Conservation (phyloP, 2,113 vertebrate genomes). For the Myodes glareolus region DNA sequence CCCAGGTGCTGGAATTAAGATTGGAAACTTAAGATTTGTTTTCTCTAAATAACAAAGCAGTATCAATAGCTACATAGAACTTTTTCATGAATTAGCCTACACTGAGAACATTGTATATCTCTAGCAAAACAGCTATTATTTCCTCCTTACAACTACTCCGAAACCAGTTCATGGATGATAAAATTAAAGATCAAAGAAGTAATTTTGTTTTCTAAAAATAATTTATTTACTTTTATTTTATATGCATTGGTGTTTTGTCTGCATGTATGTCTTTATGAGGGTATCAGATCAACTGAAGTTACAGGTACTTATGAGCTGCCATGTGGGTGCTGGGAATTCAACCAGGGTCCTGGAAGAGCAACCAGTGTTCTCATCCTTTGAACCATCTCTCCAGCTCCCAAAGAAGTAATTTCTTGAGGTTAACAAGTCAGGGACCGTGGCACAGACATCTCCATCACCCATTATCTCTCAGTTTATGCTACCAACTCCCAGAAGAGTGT, state of each 20-base stretch:
- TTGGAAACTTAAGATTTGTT: neutral
- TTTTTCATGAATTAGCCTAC: neutral
- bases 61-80: conserved; percentile 13
- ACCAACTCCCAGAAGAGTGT: neutral
- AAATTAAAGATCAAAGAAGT: conserved; percentile 52
- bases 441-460: neutral
- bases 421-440: neutral
- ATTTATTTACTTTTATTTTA: neutral
- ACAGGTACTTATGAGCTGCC: neutral
- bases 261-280: neutral
- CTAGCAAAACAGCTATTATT: conserved; percentile 5
- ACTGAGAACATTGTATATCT: conserved; percentile 22
- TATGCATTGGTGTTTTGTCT: neutral
- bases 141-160: neutral
- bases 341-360: neutral
- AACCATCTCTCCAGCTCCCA: neutral
- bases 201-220: neutral
- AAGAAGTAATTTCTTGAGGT: conserved; percentile 30
- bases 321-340: neutral
- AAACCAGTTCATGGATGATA: conserved; percentile 20
- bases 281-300: neutral
- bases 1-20: neutral
- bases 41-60: neutral
- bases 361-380: neutral
- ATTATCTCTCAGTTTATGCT: neutral